phyloP scores from a whole-genome alignment of 2,797 vertebrate species.

The Threskiornis aethiopicus region DNA sequence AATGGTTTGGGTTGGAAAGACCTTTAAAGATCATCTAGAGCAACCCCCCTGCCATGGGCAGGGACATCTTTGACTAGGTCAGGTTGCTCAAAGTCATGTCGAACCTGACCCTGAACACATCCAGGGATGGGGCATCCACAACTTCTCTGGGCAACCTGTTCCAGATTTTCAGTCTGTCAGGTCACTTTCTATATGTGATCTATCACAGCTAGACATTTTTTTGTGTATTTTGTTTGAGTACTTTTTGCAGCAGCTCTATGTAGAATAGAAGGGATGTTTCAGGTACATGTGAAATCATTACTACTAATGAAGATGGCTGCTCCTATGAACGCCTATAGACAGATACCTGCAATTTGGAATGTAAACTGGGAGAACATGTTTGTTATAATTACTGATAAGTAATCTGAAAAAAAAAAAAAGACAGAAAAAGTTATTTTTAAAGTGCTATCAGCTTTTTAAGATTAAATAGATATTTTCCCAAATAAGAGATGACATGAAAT shows the following conservation, averaged over 20 bases:
- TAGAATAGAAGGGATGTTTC: background rate
- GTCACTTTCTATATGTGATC: background rate
- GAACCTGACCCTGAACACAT: background rate
- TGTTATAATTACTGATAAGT: background rate
- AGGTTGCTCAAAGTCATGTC: background rate
- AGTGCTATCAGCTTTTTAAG: background rate
- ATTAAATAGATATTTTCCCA: conserved; percentile 8
- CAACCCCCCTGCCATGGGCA: background rate
- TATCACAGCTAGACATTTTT: background rate
- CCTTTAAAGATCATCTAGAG: background rate
- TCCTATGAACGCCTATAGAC: background rate
- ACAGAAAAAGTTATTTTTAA: background rate
- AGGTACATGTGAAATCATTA: background rate
- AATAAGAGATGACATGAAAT: conserved; percentile 3
- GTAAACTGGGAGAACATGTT: background rate
- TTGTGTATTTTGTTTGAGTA: background rate
- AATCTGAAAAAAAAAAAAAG: background rate
- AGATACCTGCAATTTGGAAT: background rate
- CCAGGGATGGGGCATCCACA: background rate
- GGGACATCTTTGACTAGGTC: background rate
- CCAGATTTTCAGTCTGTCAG: background rate
- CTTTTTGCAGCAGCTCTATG: background rate
- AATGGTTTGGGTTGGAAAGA: background rate
- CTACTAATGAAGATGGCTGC: background rate
- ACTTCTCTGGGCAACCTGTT: background rate